Conservation (phyloP, 2,797 vertebrate species). For the Lagocephalus sceleratus region DNA sequence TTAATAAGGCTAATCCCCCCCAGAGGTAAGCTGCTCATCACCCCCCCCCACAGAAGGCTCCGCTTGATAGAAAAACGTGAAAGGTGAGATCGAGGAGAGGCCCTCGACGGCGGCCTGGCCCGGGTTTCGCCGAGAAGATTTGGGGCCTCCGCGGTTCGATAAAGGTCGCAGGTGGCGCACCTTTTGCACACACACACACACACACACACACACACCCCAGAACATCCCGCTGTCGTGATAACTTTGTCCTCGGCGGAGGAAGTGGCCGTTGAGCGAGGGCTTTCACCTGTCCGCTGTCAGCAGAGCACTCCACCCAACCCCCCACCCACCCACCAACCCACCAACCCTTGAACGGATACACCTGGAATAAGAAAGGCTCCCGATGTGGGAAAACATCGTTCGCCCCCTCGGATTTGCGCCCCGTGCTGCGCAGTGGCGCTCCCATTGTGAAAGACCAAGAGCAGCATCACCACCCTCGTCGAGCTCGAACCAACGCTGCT, state of each 20-base stretch:
- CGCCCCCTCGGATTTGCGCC: no score
- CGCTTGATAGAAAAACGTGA: slow-evolving; percentile 69
- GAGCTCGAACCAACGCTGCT: no score
- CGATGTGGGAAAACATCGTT: background rate
- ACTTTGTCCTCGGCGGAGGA: slow-evolving; percentile 47
- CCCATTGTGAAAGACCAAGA: no score
- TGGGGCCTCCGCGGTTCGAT: slow-evolving; percentile 48
- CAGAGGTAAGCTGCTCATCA: slow-evolving; percentile 74
- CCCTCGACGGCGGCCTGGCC: slow-evolving; percentile 53
- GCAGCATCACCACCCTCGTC: background rate
- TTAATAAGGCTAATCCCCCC: slow-evolving; percentile 76
- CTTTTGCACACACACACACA: no score
- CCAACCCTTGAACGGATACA: no score
- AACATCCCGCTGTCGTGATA: slow-evolving; percentile 41
- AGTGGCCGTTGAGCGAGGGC: slow-evolving; percentile 36
- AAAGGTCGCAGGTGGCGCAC: slow-evolving; percentile 60
- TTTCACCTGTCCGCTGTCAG: slow-evolving; percentile 47
- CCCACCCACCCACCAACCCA: no score
- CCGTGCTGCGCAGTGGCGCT: no score
- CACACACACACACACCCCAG: no score
- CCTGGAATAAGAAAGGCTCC: no score
- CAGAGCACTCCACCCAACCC: slow-evolving; percentile 40
- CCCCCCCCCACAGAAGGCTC: slow-evolving; percentile 49
- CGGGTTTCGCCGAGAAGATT: slow-evolving; percentile 32
- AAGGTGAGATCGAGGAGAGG: slow-evolving; percentile 65